Percentiles rank a stretch among this genome's conserved stretches.
These are phyloP conservation scores for Corythoichthys haematopterus DNA, from an alignment of 2,113 vertebrate genomes.

Conservation along the genomic window DNA sequence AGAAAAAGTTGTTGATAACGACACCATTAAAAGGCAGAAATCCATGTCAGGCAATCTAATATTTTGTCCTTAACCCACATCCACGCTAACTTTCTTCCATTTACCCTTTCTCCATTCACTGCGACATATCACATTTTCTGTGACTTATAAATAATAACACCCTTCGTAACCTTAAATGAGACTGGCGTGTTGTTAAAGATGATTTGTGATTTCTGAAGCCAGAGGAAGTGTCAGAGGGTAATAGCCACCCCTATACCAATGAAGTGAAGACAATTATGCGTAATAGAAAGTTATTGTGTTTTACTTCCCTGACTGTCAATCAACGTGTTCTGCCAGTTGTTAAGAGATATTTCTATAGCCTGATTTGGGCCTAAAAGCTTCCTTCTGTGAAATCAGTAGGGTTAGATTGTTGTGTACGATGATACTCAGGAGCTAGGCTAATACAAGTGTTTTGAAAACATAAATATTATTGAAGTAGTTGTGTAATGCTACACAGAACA, in stretches of 20 bases:
- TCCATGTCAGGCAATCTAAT: slow-evolving; percentile 78
- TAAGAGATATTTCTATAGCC: background rate
- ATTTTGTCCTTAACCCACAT: slow-evolving; percentile 20
- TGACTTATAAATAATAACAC: slow-evolving; percentile 45
- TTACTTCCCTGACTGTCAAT: slow-evolving; percentile 6
- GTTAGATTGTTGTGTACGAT: background rate
- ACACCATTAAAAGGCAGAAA: slow-evolving; percentile 91
- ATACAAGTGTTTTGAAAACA: too few relatives aligned
- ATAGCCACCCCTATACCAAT: slow-evolving; percentile 9
- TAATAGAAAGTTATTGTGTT: slow-evolving; percentile 3
- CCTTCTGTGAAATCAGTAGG: slow-evolving; percentile 40
- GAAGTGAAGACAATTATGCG: slow-evolving; percentile 3
- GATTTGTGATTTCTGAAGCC: slow-evolving; percentile 21
- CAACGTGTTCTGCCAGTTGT: background rate
- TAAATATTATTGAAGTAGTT: too few relatives aligned
- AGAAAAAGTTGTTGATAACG: slow-evolving; percentile 96
- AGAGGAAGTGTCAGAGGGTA: slow-evolving; percentile 18
- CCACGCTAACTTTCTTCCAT: slow-evolving; percentile 67
- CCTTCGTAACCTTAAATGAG: slow-evolving; percentile 35
- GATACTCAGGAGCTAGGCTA: too few relatives aligned
- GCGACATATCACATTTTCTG: slow-evolving; percentile 7
- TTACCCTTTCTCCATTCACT: slow-evolving; percentile 37
- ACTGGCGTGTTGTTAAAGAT: slow-evolving; percentile 3
- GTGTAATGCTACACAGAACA: too few relatives aligned
- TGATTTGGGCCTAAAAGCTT: slow-evolving; percentile 46